Evolutionary conservation across 1,140 invertebrate species (phyloP), one percentile per base, ranked within the genome.

Genomic region (Philopotamus ludificatus): DNA sequence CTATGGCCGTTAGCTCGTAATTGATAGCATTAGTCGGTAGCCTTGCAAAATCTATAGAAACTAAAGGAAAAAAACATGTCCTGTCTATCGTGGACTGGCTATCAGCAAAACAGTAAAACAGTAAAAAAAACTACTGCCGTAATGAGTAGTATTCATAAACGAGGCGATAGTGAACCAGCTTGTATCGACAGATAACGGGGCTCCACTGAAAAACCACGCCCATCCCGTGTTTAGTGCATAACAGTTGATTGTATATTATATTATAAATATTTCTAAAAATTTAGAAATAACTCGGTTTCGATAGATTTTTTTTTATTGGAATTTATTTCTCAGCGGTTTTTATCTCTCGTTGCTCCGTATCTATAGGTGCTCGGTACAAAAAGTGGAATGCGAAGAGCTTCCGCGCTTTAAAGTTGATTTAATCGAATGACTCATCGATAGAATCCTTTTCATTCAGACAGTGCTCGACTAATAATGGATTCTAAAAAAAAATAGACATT

Each of bases 171-270:
- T 45, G 57, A 57, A 60, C 57, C 57, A 44, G 42, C 57, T 60
- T 39, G 42, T 60, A 60, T 60, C 57, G 57, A 41, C 41, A 60
- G 57, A 60, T 60, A 60, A 60, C 57, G 57, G 57, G 39, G 42
- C 57, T 60, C 34, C 61, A 42, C 50, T 54, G 49, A 54, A 63
- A 63, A 63, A 63, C 61, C 61, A 63, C 61, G 61, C 61, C 61
- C 55, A 63, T 63, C 61, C 44, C 61, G 39, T 63, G 61, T 63
- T n/a, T 63, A 53, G 41, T 53, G 61, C 61, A 63, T 63, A 63
- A 53, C 51, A 54, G 51, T 54, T 44, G 49, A 63, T 63, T 45
- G 55, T 45, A 55, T 53, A 53, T 53, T 26, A 15, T 44, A 49
- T 45, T 15, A 41, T 59, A 8, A n/a, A 16, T 59, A 16, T 23